These are phyloP conservation scores for Oreortyx pictus DNA, from an alignment of 2,797 vertebrate genomes.

Conservation along the genomic window DNA sequence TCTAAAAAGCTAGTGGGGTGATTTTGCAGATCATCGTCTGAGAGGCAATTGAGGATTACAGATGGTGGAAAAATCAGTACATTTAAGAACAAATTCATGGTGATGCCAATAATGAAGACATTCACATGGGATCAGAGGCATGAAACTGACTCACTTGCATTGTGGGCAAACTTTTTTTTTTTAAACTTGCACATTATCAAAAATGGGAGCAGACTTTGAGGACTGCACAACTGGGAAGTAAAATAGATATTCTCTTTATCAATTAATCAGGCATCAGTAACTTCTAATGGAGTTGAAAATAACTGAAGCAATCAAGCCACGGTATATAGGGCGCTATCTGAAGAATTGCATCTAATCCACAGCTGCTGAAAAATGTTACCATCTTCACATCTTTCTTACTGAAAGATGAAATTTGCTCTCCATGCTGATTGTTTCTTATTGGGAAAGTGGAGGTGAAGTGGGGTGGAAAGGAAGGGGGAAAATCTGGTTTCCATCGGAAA, in stretches of 20 bases:
- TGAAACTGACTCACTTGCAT: background rate
- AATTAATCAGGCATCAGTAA: background rate
- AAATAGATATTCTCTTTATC: background rate
- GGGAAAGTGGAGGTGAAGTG: background rate
- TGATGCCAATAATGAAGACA: background rate
- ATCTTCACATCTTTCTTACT: background rate
- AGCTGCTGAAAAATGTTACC: background rate
- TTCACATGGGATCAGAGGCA: background rate
- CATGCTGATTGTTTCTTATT: constrained; percentile 2
- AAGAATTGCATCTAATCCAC: background rate
- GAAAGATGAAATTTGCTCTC: background rate
- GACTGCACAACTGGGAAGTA: fast-evolving
- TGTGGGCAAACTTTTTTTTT: background rate
- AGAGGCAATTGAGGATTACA: background rate
- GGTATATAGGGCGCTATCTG: background rate
- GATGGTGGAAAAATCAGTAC: background rate
- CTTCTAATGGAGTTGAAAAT: background rate
- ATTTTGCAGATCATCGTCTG: background rate
- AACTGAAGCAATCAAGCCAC: background rate
- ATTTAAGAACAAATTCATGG: background rate
- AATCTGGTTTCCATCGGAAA: constrained; percentile 65
- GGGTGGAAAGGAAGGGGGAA: background rate
- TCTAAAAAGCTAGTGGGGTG: background rate
- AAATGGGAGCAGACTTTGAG: background rate
- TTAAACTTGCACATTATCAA: background rate